Evolutionary conservation across 2,888 invertebrate species (phyloP).

Genomic region (Craniophora ligustri): DNA sequence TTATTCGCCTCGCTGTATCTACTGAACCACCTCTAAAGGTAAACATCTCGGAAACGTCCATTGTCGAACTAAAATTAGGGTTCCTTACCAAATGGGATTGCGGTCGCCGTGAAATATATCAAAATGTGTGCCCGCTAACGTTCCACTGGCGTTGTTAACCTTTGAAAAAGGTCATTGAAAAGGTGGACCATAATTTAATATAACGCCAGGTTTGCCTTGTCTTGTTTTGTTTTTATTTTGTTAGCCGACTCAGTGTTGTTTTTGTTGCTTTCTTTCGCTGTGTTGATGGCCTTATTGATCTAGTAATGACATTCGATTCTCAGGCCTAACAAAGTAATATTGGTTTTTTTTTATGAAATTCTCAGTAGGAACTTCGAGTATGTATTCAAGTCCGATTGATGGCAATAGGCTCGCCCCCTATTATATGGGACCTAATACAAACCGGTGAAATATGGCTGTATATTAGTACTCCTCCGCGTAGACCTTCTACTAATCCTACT

Average conservation of each 20-base stretch:
- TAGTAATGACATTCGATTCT: too few species aligned
- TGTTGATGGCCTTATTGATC: too few species aligned
- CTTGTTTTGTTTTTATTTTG: constrained; percentile 26
- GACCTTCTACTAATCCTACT: too few species aligned
- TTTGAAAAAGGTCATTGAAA: constrained; percentile 52
- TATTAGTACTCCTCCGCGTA: too few species aligned
- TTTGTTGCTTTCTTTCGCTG: background rate
- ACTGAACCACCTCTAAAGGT: constrained; percentile 38
- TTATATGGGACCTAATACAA: too few species aligned
- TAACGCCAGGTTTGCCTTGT: constrained; percentile 26
- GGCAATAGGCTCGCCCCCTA: too few species aligned
- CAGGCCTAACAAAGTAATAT: too few species aligned
- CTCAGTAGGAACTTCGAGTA: too few species aligned
- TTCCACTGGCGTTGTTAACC: constrained; percentile 41
- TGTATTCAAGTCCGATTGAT: too few species aligned
- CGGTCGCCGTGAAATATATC: constrained; percentile 61
- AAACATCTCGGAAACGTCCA: constrained; percentile 57
- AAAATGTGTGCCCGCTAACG: constrained; percentile 45
- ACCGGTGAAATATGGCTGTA: too few species aligned
- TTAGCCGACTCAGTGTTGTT: background rate
- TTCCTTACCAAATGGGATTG: constrained; percentile 63
- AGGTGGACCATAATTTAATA: constrained; percentile 54
- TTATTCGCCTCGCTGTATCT: constrained; percentile 19
- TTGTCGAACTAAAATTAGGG: constrained; percentile 61
- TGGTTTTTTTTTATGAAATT: too few species aligned